phyloP scores from a whole-genome alignment of 1,140 invertebrate species.

The Portunus trituberculatus region DNA sequence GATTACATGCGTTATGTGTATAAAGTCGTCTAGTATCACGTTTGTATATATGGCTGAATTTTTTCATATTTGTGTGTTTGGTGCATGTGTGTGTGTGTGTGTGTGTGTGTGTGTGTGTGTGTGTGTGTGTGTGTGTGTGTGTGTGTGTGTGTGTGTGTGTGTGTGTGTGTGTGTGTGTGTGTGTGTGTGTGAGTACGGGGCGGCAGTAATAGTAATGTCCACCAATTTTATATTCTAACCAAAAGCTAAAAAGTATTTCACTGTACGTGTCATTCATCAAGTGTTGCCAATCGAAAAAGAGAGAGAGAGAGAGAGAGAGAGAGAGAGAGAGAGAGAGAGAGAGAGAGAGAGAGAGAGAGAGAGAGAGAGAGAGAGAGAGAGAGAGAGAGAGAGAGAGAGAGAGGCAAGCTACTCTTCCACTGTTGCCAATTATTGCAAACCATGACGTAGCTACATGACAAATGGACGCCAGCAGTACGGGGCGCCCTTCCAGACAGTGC shows the following conservation, averaged over 20 bases:
- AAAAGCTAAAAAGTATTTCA: constrained; percentile 5
- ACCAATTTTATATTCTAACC: constrained; percentile 27
- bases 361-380: too few species aligned
- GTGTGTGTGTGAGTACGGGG: constrained; percentile 9
- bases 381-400: too few species aligned
- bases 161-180: constrained; percentile 56
- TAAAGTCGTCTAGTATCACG: constrained; percentile 25
- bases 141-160: constrained; percentile 38
- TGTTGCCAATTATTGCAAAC: not conserved
- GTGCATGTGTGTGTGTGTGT: constrained; percentile 33
- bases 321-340: too few species aligned
- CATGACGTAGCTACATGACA: not conserved
- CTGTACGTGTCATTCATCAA: constrained; percentile 13
- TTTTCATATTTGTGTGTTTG: constrained; percentile 2
- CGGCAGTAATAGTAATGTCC: constrained; percentile 51
- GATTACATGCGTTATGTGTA: constrained; percentile 24
- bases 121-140: constrained; percentile 38
- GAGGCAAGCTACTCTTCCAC: not conserved
- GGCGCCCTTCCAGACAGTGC: not conserved
- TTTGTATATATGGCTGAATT: constrained; percentile 10
- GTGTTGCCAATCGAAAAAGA: not conserved
- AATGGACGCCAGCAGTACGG: not conserved
- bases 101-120: constrained; percentile 15
- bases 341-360: too few species aligned
- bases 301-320: too few species aligned